Evolutionary conservation across 2,113 vertebrate genomes (phyloP).

Genomic region (Recurvirostra avosetta): DNA sequence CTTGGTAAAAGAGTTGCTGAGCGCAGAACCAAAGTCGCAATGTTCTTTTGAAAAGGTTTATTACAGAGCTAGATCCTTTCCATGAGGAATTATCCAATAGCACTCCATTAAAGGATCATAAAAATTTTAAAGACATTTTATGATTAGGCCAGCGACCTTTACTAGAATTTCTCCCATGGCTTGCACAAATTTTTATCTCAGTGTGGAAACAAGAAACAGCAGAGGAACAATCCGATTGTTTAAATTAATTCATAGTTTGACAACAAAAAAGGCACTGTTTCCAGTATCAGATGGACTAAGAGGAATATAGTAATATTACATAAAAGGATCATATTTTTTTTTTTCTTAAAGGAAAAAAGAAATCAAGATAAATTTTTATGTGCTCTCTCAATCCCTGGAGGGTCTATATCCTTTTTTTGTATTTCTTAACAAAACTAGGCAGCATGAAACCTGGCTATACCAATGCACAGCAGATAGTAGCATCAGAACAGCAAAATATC

Average conservation of each 20-base stretch:
- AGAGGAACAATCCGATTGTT: background rate
- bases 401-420: background rate
- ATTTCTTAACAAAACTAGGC: background rate
- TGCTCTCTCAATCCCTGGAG: background rate
- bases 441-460: background rate
- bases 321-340: background rate
- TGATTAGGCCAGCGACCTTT: background rate
- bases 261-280: background rate
- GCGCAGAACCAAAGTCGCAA: background rate
- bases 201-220: background rate
- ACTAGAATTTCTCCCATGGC: background rate
- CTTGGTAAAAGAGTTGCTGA: background rate
- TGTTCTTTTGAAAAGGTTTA: background rate
- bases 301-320: background rate
- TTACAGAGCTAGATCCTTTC: background rate
- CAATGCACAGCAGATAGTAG: background rate
- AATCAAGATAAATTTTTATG: background rate
- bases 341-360: background rate
- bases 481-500: too few species aligned
- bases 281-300: background rate
- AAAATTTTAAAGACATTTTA: slow-evolving; percentile 33
- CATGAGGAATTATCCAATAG: background rate
- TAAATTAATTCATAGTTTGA: background rate
- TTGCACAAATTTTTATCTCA: slow-evolving; percentile 13
- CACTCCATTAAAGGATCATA: slow-evolving; percentile 4